Evolutionary conservation across 2,888 invertebrate genomes (phyloP).

Genomic region (Agapetus fuscipes): DNA sequence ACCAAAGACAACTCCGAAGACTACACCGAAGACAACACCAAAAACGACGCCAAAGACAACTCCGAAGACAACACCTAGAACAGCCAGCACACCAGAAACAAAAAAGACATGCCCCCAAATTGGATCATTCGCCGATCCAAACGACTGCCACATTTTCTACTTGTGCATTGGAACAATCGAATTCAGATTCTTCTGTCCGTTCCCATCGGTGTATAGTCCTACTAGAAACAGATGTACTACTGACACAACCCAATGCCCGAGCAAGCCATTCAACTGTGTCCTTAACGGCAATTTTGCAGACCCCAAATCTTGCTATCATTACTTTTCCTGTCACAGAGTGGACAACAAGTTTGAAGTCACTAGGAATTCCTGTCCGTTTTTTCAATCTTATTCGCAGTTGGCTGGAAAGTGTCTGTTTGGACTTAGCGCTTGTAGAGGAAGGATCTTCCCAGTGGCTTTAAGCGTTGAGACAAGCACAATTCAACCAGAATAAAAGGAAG

Average conservation of each 20-base stretch:
- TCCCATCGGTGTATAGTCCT: constrained; percentile 38
- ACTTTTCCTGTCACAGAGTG: constrained; percentile 26
- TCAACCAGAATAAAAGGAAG: too few species aligned
- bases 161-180: constrained; percentile 34
- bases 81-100: background rate
- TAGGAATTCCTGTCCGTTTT: background rate
- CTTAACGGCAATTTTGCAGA: constrained; percentile 35
- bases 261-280: constrained; percentile 38
- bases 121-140: constrained; percentile 39
- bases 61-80: background rate
- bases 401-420: constrained; percentile 2
- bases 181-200: constrained; percentile 34
- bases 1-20: background rate
- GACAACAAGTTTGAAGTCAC: background rate
- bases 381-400: background rate
- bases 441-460: too few species aligned
- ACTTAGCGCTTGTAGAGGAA: too few species aligned
- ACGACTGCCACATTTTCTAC: constrained; percentile 43
- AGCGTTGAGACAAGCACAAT: too few species aligned
- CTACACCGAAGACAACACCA: constrained; percentile 1
- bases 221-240: constrained; percentile 38
- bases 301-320: constrained; percentile 32
- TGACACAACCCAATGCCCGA: constrained; percentile 39
- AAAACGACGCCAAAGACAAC: background rate
- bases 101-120: constrained; percentile 25